These are phyloP conservation scores for Craterocephalus amniculus DNA, from an alignment of 2,797 vertebrate species.

Conservation along the genomic window DNA sequence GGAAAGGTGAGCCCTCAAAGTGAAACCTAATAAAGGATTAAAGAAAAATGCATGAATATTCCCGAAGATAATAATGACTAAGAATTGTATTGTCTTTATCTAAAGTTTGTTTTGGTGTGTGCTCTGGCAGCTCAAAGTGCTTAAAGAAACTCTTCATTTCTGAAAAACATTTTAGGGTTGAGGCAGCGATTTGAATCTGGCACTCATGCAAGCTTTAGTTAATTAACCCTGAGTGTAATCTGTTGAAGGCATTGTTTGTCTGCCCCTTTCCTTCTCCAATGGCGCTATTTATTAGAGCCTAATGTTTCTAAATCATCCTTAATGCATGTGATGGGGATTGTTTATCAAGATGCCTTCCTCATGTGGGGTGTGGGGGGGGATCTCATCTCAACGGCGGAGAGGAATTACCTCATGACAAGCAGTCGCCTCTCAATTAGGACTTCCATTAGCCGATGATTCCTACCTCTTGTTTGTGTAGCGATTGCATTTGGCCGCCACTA, in stretches of 20 bases:
- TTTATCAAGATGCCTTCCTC: slow-evolving; percentile 88
- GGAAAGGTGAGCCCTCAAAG: slow-evolving; percentile 88
- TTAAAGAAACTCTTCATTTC: slow-evolving; percentile 29
- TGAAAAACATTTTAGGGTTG: slow-evolving; percentile 21
- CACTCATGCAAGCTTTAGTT: slow-evolving; percentile 34
- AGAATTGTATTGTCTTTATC: neutral
- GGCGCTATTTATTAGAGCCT: slow-evolving; percentile 89
- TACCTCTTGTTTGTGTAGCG: slow-evolving; percentile 90
- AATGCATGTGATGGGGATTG: slow-evolving; percentile 93
- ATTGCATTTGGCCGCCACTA: slow-evolving; percentile 91
- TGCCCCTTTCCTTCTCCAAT: slow-evolving; percentile 54
- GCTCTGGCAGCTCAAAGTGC: slow-evolving; percentile 18
- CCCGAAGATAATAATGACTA: neutral
- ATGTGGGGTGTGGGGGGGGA: slow-evolving; percentile 41
- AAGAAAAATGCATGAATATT: neutral
- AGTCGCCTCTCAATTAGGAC: slow-evolving; percentile 90
- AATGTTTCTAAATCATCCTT: slow-evolving; percentile 97
- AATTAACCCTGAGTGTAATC: slow-evolving; percentile 60
- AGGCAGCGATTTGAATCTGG: slow-evolving; percentile 40
- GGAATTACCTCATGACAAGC: slow-evolving; percentile 93
- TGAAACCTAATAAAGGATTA: neutral
- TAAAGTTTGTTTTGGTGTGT: slow-evolving; percentile 25
- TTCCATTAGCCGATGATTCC: slow-evolving; percentile 99
- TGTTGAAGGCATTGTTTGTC: slow-evolving; percentile 75
- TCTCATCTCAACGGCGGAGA: slow-evolving; percentile 78